A percentile compares a stretch with the other conserved stretches of the same genome.
Conservation (phyloP, 2,797 vertebrate genomes). For the Pseudopleuronectes americanus region DNA sequence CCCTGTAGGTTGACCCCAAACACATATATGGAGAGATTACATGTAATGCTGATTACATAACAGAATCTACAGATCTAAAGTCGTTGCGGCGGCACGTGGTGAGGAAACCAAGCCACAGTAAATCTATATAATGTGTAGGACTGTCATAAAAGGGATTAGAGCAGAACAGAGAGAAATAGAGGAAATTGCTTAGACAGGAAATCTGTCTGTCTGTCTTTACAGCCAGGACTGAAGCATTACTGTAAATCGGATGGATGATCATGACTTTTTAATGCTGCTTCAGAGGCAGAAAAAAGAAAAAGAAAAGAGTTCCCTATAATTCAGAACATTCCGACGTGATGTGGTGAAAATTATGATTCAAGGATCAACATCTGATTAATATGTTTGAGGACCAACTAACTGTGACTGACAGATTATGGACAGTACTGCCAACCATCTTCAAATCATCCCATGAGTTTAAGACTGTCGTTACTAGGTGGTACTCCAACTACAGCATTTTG, state of each 20-base stretch:
- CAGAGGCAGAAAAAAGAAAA: conserved; percentile 5
- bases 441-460: background rate
- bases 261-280: conserved; percentile 3
- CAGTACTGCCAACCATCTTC: conserved; percentile 3
- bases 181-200: background rate
- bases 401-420: background rate
- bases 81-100: conserved; percentile 12
- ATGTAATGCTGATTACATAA: conserved; percentile 68
- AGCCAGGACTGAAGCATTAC: too few species aligned
- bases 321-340: background rate
- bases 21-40: conserved; percentile 60
- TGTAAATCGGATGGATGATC: conserved; percentile 26
- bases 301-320: background rate
- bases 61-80: conserved; percentile 56
- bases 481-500: background rate
- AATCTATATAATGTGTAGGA: conserved; percentile 30
- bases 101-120: conserved; percentile 17
- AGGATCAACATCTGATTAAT: conserved; percentile 27
- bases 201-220: conserved; percentile 3
- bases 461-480: background rate
- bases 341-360: background rate
- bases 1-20: conserved; percentile 28
- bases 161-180: conserved; percentile 21
- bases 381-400: conserved; percentile 7
- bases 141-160: conserved; percentile 33